Evolutionary conservation across 2,888 invertebrate species (phyloP).

Genomic region (Cephus spinipes): DNA sequence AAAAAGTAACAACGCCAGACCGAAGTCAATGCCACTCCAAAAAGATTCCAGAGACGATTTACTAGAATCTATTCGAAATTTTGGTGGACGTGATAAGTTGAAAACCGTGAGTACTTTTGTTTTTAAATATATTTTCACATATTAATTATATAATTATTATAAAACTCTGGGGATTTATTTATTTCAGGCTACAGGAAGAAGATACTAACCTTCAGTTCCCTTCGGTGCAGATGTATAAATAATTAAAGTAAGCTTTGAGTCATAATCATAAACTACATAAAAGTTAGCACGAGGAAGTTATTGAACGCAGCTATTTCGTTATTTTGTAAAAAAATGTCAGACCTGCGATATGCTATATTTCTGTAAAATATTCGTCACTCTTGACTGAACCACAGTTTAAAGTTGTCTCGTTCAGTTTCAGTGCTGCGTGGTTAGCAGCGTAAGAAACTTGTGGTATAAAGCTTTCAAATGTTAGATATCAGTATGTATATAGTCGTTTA

Average conservation of each 20-base stretch:
- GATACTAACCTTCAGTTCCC: not conserved
- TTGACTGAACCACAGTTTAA: not conserved
- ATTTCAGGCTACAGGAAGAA: conserved; percentile 8
- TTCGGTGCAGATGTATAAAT: conserved; percentile 24
- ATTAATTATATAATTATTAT: not conserved
- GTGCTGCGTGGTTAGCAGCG: not conserved
- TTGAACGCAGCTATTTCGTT: not conserved
- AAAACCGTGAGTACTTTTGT: conserved; percentile 45
- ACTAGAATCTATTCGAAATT: conserved; percentile 78
- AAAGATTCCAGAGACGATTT: conserved; percentile 76
- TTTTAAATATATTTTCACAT: not conserved
- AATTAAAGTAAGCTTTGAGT: conserved; percentile 18
- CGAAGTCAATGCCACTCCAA: conserved; percentile 46
- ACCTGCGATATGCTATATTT: not conserved
- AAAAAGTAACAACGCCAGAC: conserved; percentile 51
- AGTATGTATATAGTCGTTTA: not conserved
- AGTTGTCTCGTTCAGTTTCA: not conserved
- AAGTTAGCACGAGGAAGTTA: conserved; percentile 12
- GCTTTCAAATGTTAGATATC: not conserved
- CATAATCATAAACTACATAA: conserved; percentile 17
- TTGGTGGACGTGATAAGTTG: conserved; percentile 68
- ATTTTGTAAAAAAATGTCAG: not conserved
- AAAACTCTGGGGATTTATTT: not conserved
- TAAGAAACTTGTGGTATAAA: not conserved
- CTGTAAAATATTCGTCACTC: not conserved